Percentiles rank a stretch among this genome's conserved stretches.
phyloP scores from a whole-genome alignment of 2,888 invertebrate genomes.

The Epinotia nisella region DNA sequence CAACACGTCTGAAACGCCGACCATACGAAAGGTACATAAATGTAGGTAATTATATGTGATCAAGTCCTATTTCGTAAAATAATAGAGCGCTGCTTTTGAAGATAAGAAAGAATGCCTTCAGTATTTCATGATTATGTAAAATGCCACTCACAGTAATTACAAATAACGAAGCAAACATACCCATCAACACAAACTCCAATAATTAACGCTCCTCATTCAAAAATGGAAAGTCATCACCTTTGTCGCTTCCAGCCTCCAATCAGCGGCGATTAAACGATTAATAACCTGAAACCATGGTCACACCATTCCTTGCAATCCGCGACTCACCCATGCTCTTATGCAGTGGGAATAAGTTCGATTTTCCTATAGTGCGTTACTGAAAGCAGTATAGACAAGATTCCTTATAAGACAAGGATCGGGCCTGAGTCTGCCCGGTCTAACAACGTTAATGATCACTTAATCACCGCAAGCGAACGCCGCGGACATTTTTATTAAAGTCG shows the following conservation, averaged over 20 bases:
- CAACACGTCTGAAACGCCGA: neutral
- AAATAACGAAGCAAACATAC: constrained; percentile 3
- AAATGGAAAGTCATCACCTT: constrained; percentile 35
- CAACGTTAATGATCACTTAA: constrained; percentile 73
- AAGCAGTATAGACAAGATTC: constrained; percentile 39
- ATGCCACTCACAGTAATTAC: neutral
- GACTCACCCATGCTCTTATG: neutral
- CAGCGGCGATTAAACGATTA: constrained; percentile 56
- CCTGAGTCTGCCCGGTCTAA: constrained; percentile 55
- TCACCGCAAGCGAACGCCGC: constrained; percentile 53
- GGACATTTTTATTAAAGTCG: constrained; percentile 62
- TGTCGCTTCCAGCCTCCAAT: constrained; percentile 36
- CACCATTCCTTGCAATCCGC: constrained; percentile 47
- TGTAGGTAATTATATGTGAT: neutral
- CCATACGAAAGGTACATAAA: neutral
- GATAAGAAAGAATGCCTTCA: neutral
- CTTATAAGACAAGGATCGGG: constrained; percentile 53
- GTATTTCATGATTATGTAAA: neutral
- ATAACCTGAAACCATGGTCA: constrained; percentile 65
- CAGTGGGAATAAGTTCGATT: neutral
- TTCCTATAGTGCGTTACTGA: neutral
- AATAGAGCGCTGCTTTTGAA: neutral
- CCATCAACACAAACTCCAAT: neutral
- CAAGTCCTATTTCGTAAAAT: constrained; percentile 1
- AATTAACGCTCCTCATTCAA: constrained; percentile 33